Evolutionary conservation across 1,140 invertebrate genomes (phyloP).

Genomic region (Aporrectodea caliginosa): DNA sequence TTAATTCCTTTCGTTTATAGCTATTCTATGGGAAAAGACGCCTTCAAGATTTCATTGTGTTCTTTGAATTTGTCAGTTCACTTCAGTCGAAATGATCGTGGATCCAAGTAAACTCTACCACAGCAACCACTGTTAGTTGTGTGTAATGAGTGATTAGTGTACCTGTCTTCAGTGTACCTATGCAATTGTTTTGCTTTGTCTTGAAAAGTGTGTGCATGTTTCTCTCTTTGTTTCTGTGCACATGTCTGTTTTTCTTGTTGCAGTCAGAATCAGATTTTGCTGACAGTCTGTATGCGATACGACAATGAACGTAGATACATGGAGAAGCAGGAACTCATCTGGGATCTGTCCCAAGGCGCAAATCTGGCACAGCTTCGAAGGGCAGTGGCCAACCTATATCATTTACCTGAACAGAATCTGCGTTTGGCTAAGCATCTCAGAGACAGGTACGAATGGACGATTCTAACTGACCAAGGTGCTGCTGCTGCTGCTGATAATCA

Average conservation of each 20-base stretch:
- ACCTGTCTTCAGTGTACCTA: too few species aligned
- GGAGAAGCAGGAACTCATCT: background rate
- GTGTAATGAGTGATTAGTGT: too few species aligned
- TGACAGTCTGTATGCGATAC: conserved; percentile 31
- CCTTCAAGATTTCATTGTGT: too few species aligned
- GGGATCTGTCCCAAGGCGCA: background rate
- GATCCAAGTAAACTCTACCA: too few species aligned
- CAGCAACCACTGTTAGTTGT: too few species aligned
- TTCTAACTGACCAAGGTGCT: background rate
- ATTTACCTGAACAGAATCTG: background rate
- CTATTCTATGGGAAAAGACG: too few species aligned
- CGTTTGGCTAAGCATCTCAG: background rate
- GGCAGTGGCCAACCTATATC: background rate
- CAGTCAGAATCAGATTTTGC: conserved; percentile 37
- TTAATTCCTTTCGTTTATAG: too few species aligned
- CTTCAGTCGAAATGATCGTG: too few species aligned
- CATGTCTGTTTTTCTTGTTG: conserved; percentile 9
- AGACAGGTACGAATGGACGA: background rate
- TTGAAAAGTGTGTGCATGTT: conserved; percentile 1
- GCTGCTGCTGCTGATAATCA: background rate
- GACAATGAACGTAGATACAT: background rate
- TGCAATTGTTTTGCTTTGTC: background rate
- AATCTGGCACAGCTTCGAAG: background rate
- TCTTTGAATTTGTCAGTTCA: too few species aligned
- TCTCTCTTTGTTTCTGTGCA: too few species aligned